Percentiles rank a stretch among this genome's conserved stretches.
Evolutionary conservation across 2,113 vertebrate genomes (phyloP).

Genomic region (Nyctibius bracteatus): DNA sequence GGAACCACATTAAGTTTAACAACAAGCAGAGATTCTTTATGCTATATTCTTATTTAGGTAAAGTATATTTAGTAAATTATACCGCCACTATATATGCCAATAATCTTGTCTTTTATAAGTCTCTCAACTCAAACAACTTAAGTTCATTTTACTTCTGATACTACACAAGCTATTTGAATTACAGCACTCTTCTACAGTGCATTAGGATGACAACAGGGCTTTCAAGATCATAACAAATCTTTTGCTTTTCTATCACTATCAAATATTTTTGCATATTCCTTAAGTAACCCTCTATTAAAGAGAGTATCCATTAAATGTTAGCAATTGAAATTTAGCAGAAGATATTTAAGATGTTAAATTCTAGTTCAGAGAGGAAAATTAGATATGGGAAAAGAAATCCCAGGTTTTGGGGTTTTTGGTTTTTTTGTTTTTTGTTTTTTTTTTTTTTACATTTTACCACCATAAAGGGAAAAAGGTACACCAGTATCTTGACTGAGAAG

Average conservation of each 20-base stretch:
- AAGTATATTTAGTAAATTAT: background rate
- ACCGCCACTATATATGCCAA: background rate
- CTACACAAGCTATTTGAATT: background rate
- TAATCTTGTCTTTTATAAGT: background rate
- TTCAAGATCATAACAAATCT: background rate
- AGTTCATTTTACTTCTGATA: background rate
- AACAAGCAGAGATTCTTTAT: background rate
- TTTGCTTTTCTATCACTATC: background rate
- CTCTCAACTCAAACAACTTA: background rate
- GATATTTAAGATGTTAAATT: background rate
- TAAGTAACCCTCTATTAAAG: background rate
- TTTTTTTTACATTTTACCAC: background rate
- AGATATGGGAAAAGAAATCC: conserved; percentile 9
- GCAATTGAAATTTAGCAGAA: background rate
- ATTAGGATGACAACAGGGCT: background rate
- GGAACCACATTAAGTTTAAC: background rate
- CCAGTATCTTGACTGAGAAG: background rate
- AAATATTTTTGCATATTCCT: background rate
- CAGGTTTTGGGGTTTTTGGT: background rate
- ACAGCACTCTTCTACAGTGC: background rate
- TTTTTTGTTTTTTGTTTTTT: background rate
- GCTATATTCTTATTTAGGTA: background rate
- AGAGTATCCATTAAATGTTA: background rate
- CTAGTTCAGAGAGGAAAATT: background rate
- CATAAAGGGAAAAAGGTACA: background rate